phyloP scores from a whole-genome alignment of 2,113 vertebrate species.

The Cinclus mexicanus region DNA sequence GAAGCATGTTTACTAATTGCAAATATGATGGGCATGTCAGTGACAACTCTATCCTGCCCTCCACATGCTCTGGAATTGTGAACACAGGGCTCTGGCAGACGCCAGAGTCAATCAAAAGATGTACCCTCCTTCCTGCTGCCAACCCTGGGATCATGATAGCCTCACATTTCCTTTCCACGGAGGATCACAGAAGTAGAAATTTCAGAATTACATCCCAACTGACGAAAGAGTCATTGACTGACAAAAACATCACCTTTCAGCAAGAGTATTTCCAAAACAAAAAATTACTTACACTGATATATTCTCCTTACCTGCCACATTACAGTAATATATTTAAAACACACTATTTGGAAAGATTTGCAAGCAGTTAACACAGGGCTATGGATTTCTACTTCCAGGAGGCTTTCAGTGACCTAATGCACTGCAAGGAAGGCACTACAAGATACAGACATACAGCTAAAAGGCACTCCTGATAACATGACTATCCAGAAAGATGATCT shows the following conservation, averaged over 20 bases:
- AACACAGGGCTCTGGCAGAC: neutral
- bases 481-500: neutral
- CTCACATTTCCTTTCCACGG: neutral
- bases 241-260: neutral
- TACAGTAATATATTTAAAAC: neutral
- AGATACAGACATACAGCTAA: neutral
- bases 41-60: conserved; percentile 32
- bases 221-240: neutral
- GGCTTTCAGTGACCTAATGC: neutral
- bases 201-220: neutral
- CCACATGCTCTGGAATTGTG: neutral
- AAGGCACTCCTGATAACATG: neutral
- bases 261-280: neutral
- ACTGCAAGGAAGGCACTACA: neutral
- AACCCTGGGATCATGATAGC: neutral
- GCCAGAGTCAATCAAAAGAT: neutral
- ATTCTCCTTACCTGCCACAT: neutral
- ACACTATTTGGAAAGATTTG: neutral
- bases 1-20: conserved; percentile 18
- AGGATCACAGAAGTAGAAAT: neutral
- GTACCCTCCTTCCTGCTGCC: neutral
- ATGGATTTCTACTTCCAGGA: neutral
- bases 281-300: neutral
- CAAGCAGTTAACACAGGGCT: neutral
- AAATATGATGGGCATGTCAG: neutral